phyloP scores from a whole-genome alignment of 2,888 invertebrate genomes.

The Stenichneumon culpator region DNA sequence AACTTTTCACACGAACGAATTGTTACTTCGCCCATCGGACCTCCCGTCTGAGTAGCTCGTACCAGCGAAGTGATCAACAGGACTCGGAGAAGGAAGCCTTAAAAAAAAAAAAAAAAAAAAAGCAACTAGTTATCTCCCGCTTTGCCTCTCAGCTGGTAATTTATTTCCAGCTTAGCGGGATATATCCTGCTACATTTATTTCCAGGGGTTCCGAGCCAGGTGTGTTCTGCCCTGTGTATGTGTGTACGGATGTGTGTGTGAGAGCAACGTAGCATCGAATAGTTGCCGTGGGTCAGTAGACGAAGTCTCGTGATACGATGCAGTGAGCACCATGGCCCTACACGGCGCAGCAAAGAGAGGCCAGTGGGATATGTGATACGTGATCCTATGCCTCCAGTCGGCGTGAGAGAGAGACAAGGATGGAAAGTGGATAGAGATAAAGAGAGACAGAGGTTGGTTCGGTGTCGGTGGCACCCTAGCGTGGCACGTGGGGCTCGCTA shows the following conservation, averaged over 20 bases:
- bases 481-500: slow-evolving; percentile 79
- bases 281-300: slow-evolving; percentile 81
- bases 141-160: slow-evolving; percentile 46
- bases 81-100: slow-evolving; percentile 4
- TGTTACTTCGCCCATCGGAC: neutral
- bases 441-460: slow-evolving; percentile 55
- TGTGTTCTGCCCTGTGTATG: slow-evolving; percentile 44
- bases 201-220: slow-evolving; percentile 51
- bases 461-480: slow-evolving; percentile 77
- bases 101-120: slow-evolving; percentile 7
- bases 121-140: slow-evolving; percentile 39
- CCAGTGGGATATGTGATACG: slow-evolving; percentile 79
- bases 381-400: slow-evolving; percentile 19
- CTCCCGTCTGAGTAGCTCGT: neutral
- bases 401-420: slow-evolving; percentile 1
- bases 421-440: neutral
- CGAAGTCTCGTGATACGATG: slow-evolving; percentile 53
- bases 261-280: slow-evolving; percentile 44
- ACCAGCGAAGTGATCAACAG: slow-evolving; percentile 22
- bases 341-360: slow-evolving; percentile 70
- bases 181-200: slow-evolving; percentile 34
- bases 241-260: neutral
- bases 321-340: slow-evolving; percentile 2
- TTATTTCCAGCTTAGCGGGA: slow-evolving; percentile 39
- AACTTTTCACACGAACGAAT: no score